Evolutionary conservation across 2,113 vertebrate genomes (phyloP).

Genomic region (Vulpes lagopus): DNA sequence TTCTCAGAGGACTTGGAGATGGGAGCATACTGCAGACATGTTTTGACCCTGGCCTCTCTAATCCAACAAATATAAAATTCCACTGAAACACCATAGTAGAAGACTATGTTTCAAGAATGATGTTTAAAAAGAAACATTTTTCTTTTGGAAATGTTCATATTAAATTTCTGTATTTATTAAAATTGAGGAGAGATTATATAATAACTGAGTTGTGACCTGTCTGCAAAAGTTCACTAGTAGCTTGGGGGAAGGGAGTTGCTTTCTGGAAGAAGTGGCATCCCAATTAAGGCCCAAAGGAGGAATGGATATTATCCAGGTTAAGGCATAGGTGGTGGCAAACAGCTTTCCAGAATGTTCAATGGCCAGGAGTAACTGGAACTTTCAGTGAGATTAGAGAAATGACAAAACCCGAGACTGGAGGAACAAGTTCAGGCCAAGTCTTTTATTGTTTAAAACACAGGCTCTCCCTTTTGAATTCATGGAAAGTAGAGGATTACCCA

Average conservation of each 20-base stretch:
- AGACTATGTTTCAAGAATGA: neutral
- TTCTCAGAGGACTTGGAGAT: neutral
- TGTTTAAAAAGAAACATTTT: neutral
- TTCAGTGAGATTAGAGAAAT: neutral
- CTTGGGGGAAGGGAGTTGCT: neutral
- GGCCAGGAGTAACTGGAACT: neutral
- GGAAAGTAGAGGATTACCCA: neutral
- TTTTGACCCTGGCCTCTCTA: neutral
- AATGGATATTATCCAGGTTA: neutral
- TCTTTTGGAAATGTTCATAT: conserved; percentile 22
- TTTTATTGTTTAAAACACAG: neutral
- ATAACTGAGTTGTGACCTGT: neutral
- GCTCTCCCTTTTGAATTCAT: neutral
- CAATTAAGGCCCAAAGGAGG: neutral
- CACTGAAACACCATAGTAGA: neutral
- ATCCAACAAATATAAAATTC: neutral
- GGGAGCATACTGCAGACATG: neutral
- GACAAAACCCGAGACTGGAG: neutral
- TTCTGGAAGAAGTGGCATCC: neutral
- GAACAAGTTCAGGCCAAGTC: neutral
- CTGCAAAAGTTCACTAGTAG: neutral
- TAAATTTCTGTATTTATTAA: conserved; percentile 25
- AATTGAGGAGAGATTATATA: neutral
- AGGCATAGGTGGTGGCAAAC: neutral
- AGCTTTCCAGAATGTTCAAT: conserved; percentile 9